Percentiles rank a stretch among this genome's conserved stretches.
Evolutionary conservation across 2,113 vertebrate species (phyloP).

Genomic region (Bettongia penicillata): DNA sequence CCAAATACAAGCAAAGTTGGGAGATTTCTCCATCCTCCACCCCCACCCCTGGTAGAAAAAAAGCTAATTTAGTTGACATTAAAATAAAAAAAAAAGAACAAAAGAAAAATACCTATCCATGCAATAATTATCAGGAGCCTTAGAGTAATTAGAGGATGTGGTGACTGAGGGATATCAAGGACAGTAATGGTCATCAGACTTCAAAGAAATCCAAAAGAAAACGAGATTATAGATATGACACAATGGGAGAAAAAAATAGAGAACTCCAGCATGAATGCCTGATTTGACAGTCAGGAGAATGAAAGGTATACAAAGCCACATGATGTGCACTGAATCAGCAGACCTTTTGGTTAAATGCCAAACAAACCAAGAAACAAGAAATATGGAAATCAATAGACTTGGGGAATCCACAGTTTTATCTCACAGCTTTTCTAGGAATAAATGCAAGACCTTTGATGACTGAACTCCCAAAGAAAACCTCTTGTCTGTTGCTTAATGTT

Average conservation of each 20-base stretch:
- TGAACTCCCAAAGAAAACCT: neutral
- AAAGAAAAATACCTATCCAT: neutral
- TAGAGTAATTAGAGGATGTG: neutral
- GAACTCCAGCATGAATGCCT: neutral
- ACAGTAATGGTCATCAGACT: neutral
- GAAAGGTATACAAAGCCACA: neutral
- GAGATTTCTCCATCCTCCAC: neutral
- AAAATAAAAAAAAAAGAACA: neutral
- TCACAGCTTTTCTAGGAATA: neutral
- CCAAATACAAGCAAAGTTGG: constrained; percentile 11
- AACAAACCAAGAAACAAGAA: neutral
- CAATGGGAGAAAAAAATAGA: neutral
- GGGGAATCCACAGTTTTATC: neutral
- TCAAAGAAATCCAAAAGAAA: neutral
- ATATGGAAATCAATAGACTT: neutral
- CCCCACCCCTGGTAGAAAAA: neutral
- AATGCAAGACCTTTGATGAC: neutral
- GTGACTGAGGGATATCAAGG: neutral
- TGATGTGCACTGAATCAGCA: neutral
- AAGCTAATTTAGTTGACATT: neutral
- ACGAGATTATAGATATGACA: neutral
- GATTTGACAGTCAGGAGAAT: neutral
- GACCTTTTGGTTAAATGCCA: neutral
- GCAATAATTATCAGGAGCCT: neutral
- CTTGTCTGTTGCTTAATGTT: neutral